Conservation (phyloP, 2,888 invertebrate species). For the Argynnis bischoffii region DNA sequence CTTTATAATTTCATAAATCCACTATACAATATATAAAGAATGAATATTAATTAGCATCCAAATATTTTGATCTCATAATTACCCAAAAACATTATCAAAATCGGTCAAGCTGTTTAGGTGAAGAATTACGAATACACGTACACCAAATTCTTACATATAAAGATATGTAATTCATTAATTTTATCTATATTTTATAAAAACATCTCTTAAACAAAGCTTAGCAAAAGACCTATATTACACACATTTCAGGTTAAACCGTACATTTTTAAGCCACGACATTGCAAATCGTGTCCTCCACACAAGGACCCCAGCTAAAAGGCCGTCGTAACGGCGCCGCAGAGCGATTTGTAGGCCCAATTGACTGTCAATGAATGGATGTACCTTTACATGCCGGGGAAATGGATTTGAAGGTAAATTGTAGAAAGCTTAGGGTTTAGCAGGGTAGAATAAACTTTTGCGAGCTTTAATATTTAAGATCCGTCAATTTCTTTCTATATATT, state of each 20-base stretch:
- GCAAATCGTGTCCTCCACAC: conserved; percentile 9
- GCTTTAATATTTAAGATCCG: no score
- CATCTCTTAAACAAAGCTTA: not conserved
- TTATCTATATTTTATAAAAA: not conserved
- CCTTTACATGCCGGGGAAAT: conserved; percentile 43
- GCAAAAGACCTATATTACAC: not conserved
- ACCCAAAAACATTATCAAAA: no score
- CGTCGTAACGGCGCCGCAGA: conserved; percentile 56
- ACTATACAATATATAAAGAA: no score
- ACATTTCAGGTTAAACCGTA: conserved; percentile 8
- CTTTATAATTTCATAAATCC: no score
- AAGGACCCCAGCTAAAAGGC: conserved; percentile 57
- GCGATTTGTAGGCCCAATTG: conserved; percentile 73
- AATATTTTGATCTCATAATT: no score
- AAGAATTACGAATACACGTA: no score
- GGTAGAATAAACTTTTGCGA: not conserved
- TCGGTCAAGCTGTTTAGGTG: no score
- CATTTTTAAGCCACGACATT: conserved; percentile 14
- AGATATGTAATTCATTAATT: no score
- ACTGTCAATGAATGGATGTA: conserved; percentile 71
- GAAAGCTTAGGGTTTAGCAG: not conserved
- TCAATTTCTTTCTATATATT: not conserved
- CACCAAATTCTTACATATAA: no score
- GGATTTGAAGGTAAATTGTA: conserved; percentile 15
- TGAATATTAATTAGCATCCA: no score